Evolutionary conservation across 2,888 invertebrate species (phyloP), one percentile per base, ranked within the genome.

Genomic region (Lasioglossum vierecki): DNA sequence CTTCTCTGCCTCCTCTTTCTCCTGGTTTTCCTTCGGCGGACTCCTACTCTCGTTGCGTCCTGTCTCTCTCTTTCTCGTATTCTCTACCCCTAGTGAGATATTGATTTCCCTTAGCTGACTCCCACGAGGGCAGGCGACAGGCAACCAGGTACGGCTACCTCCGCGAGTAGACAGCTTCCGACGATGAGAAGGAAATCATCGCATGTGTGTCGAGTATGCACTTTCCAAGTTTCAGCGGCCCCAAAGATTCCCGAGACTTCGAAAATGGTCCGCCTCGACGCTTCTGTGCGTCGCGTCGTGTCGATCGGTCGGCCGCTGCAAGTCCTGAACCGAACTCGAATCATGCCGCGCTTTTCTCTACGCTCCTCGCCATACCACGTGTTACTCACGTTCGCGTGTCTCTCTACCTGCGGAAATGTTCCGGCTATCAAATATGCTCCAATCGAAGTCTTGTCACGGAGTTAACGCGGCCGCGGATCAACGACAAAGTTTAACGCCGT

Each of bases 101-200:
- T 94, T 94, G 94, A 94, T 94, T 94, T 94, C 94, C 94, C 94
- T 94, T 94, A 94, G 94, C 94, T 93, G 93, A 93, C 94, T 94
- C 94, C 94, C 94, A 94, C 94, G 94, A 94, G 94, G 94, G 93
- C 91, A 93, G 88, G 88, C 91, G 91, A 92, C 90, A 89, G 89
- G 92, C 92, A 87, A 90, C 91, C 90, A 90, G 89, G 92, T 90
- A 91, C 90, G 87, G 89, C 88, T 90, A 91, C 88, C 89, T 88
- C 90, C 91, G 91, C 91, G 88, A 91, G 90, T 91, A 91, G 89
- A 92, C 90, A 91, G 91, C 91, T 89, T 92, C 91, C 89, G 89
- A 89, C 91, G 86, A 92, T 88, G 91, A 84, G 86, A 83, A 90
- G 88, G 86, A 87, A 90, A 88, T 84, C 84, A 86, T 84, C 84